Evolutionary conservation across 2,797 vertebrate species (phyloP).

Genomic region (Vespertilio murinus): DNA sequence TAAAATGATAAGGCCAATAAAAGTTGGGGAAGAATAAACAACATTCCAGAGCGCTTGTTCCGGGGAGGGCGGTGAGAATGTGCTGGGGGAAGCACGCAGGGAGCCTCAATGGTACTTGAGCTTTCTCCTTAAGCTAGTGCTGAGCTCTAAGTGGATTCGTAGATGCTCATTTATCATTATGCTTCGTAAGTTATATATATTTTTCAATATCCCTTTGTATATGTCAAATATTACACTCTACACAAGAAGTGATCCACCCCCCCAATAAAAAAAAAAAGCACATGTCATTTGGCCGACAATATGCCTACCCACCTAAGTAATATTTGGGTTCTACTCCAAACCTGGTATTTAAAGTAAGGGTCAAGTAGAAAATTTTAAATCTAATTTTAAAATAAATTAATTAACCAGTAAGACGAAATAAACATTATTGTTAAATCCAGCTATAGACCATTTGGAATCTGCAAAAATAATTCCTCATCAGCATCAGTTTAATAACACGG

Average conservation of each 20-base stretch:
- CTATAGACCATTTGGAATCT: neutral
- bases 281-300: neutral
- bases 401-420: neutral
- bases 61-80: no score
- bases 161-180: neutral
- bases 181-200: neutral
- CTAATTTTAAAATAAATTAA: neutral
- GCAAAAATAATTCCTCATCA: neutral
- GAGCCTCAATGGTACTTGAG: neutral
- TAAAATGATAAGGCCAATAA: constrained; percentile 1
- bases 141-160: neutral
- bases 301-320: neutral
- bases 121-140: neutral
- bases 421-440: constrained; percentile 29
- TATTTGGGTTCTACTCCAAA: constrained; percentile 8
- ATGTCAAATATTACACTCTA: neutral
- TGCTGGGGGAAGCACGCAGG: neutral
- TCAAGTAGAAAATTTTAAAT: neutral
- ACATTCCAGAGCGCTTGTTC: neutral
- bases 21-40: neutral
- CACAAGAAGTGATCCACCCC: neutral
- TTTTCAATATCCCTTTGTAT: neutral
- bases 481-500: neutral
- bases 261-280: neutral
- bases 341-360: neutral